Base-by-base conservation (phyloP, 1,140 invertebrate genomes). In the Harpegnathos saltator region DNA sequence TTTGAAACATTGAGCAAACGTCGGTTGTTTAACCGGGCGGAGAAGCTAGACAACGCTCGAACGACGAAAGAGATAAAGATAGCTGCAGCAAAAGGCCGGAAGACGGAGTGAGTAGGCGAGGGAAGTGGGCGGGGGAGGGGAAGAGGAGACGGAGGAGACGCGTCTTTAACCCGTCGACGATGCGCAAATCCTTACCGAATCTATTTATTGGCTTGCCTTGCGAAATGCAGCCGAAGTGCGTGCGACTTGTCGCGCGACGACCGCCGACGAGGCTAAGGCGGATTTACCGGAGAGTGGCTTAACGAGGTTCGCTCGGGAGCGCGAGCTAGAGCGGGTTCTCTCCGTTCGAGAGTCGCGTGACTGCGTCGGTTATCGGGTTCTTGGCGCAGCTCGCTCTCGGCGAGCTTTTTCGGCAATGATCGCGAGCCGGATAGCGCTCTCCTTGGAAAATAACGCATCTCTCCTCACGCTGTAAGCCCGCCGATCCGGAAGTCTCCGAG, bases 1-100 rank as follows among this genome's bases (percentile, higher is more conserved):
- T 90, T 91, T 90, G 90, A 91, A 91, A 91, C 90, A 91, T 91
- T 88, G 87, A 90, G 89, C 87, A 91, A 91, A 91, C 89, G 87
- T 89, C 85, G 90, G 89, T 89, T 90, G 87, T 91, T 91, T 90
- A 91, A 90, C 84, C 89, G 85, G 82, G 71, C 61, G 75, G 78
- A 84, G 86, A 85, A 89, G 82, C 83, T 89, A 87, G 85, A 75
- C 71, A 84, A 63, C 61, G 84, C 69, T 83, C 56, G 73, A 85
- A 82, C 58, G 61, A 50, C 81, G 71, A 83, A 86, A 65, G 75
- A 77, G 81, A 66, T 63, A 77, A 75, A 77, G 72, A 83, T 75
- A 77, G 61, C 38, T 11, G 44, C 38, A 56, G 68, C 65, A 9
- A 44, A 44, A 44, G 38, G 29, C 1, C 44, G 52, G 44, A 54